Base-by-base conservation (phyloP, 1,140 invertebrate species). In the Aphaenogaster ashmeadi region DNA sequence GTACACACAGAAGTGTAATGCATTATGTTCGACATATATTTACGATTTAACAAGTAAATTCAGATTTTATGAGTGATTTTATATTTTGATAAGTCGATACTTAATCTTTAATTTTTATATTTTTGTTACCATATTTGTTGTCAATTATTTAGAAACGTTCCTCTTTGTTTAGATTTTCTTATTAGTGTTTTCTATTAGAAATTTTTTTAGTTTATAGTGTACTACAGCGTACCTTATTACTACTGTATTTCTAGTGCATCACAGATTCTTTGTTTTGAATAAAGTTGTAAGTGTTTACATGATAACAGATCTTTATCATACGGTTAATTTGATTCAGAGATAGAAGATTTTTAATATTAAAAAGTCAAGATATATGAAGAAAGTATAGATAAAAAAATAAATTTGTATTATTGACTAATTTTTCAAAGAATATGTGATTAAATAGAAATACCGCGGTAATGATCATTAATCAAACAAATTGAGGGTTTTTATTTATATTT, bases 121-220 rank as follows among this genome's bases (percentile, higher is more conserved):
- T 41, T 80, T 27, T 41, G 36, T 69, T 69, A 27, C 36, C 1
- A 62, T 44, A 50, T 67, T 56, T 56, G 27, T 64, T 79, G 9
- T 47, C 36, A 36, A 36, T 74, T 64, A 36, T 58, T 81, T 71
- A 38, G n/a, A 56, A 54, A 44, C 54, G 36, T 75, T 75, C 54
- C n/a, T 60, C 4, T 80, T 67, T 80, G 8, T 41, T 52, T 67
- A 54, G 15, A 50, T 52, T 79, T 71, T 71, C 21, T 36, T 47
- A 33, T 27, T 50, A 50, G 11, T 50, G 18, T 64, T 69, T 69
- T 69, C 21, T 69, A 69, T n/a, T 69, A 69, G 13, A 66, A 1
- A 2, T n/a, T 79, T 64, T 27, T 77, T 78, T 54, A 38, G 41
- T 58, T 81, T 69, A 47, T 50, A 67, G n/a, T 69, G n/a, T 80